phyloP scores from a whole-genome alignment of 2,113 vertebrate species.

The Fulica atra region DNA sequence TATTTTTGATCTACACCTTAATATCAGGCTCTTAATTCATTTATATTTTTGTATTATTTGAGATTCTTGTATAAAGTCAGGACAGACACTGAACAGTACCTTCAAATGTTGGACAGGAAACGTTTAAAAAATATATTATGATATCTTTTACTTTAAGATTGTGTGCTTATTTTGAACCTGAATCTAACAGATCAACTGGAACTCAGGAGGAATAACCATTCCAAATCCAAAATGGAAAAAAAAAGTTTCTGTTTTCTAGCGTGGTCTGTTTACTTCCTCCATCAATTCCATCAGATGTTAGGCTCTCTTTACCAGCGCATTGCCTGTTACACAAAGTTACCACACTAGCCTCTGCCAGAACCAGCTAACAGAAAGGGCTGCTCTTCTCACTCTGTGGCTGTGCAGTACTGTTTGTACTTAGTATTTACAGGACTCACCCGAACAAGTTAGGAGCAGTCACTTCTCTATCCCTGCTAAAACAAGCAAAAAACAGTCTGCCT shows the following conservation, averaged over 20 bases:
- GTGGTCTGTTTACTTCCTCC: not conserved
- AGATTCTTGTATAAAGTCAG: not conserved
- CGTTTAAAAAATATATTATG: not conserved
- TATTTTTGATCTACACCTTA: not conserved
- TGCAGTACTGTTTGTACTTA: no score
- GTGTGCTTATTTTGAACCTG: not conserved
- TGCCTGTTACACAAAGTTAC: not conserved
- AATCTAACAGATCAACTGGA: not conserved
- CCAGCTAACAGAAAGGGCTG: not conserved
- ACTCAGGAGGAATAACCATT: not conserved
- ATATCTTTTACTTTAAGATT: not conserved
- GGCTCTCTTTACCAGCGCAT: not conserved
- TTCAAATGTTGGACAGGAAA: not conserved
- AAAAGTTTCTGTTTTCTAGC: not conserved
- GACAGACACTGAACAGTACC: not conserved
- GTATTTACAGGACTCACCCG: not conserved
- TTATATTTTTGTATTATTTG: not conserved
- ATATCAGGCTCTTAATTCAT: not conserved
- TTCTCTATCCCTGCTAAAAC: not conserved
- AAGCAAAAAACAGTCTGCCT: not conserved
- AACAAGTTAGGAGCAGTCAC: not conserved
- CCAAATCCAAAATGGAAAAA: not conserved
- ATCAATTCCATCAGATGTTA: not conserved
- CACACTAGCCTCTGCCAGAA: not conserved
- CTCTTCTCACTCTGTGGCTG: no score